Base-by-base conservation (phyloP, 2,797 vertebrate genomes). In the Mormyrops boulengeri region DNA sequence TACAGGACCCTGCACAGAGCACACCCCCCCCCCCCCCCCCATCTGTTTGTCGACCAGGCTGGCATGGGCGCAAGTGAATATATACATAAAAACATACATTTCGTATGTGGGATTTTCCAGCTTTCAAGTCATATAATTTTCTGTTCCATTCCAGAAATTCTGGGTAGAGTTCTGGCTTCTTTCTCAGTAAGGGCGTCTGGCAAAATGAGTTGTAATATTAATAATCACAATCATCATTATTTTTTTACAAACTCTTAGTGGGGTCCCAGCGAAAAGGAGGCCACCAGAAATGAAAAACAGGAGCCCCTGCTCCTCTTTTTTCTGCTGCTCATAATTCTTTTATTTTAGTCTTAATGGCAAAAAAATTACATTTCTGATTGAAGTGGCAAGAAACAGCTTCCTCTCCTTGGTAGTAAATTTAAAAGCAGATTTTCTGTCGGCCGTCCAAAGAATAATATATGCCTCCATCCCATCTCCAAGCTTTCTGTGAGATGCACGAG, bases 281-380 rank as follows among this genome's bases (percentile, higher is more conserved):
- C 17, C 73, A 44, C 73, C 14, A 41, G 38, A 80, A 41, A 44
- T 80, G 38, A 80, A 80, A 44, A 80, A 80, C 73, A n/a, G 38
- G n/a, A 0, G 4, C 17, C 26, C 38, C 34, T 0, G 14, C 73
- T 6, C 6, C 19, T 6, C 19, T 80, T 17, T 44, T 80, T 44
- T 44, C 14, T 0, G 19, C 38, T 44, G 73, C 38, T 7, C 38
- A 44, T 80, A 80, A 44, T 41, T 80, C 73, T 44, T 80, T 80
- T 80, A 80, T 80, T 80, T 44, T 44, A 9, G 73, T 44, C 38
- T 80, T 80, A 80, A 80, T 80, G 73, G 73, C 38, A 80, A 80
- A 80, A 41, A 80, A 80, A 80, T 44, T 80, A 80, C 73, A 41
- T 80, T 80, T 80, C 17, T 80, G 73, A 80, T 44, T 80, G 73